A percentile compares a stretch with the other conserved stretches of the same genome.
Conservation (phyloP, 2,888 invertebrate species). For the Leucophenga maculata region DNA sequence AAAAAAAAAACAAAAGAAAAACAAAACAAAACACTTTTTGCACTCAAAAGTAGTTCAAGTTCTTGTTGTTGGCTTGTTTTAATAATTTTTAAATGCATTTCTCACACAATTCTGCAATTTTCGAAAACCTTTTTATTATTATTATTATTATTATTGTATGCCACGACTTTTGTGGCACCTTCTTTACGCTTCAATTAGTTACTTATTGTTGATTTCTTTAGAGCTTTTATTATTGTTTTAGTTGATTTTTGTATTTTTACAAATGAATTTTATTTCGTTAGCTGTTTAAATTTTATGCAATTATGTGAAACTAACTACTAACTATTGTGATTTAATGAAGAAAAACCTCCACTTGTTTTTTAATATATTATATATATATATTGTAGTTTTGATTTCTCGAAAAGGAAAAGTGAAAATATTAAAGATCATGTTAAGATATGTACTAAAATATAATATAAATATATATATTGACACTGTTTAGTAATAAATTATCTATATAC, state of each 20-base stretch:
- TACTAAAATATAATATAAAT: too few relatives aligned
- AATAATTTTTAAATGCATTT: neutral
- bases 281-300: constrained; percentile 15
- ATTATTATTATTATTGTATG: too few relatives aligned
- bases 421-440: neutral
- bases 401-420: neutral
- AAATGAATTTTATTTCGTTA: neutral
- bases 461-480: too few relatives aligned
- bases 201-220: constrained; percentile 10
- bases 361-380: constrained; percentile 7
- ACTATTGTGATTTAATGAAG: constrained; percentile 17
- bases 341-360: constrained; percentile 19
- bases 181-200: constrained; percentile 13
- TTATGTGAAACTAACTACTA: constrained; percentile 15
- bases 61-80: neutral
- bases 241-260: neutral
- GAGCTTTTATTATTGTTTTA: neutral
- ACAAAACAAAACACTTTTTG: neutral
- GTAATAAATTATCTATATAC: too few relatives aligned
- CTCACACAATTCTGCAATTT: neutral
- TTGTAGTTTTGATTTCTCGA: constrained; percentile 14
- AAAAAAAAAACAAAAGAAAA: too few relatives aligned
- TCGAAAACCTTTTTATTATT: neutral
- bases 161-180: neutral
- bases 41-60: neutral